phyloP scores from a whole-genome alignment of 2,797 vertebrate genomes.

The Silurus aristotelis region DNA sequence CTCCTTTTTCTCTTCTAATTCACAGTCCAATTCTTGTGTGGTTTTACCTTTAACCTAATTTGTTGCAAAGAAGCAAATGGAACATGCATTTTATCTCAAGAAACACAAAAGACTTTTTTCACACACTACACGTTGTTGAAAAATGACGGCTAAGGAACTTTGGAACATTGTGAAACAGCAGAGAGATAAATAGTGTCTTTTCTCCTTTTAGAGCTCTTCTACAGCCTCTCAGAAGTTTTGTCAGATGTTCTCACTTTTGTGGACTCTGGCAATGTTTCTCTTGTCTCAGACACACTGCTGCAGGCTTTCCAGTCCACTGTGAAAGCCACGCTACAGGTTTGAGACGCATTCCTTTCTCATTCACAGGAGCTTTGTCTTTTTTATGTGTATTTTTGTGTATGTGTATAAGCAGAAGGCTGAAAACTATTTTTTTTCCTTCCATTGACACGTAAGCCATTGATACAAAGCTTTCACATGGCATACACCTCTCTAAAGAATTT shows the following conservation, averaged over 20 bases:
- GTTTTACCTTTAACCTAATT: too few species aligned
- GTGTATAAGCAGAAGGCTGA: not conserved
- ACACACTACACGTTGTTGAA: not conserved
- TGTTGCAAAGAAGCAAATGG: too few species aligned
- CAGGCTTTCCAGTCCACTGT: constrained; percentile 60
- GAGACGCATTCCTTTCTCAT: constrained; percentile 31
- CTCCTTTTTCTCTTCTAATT: too few species aligned
- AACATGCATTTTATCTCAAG: too few species aligned
- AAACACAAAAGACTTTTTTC: too few species aligned
- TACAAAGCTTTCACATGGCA: not conserved
- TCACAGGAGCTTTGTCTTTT: not conserved
- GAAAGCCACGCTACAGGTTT: constrained; percentile 66
- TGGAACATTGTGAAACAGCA: not conserved
- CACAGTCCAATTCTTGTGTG: too few species aligned
- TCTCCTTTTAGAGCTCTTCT: constrained; percentile 64
- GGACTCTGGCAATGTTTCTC: constrained; percentile 59
- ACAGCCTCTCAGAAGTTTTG: constrained; percentile 62
- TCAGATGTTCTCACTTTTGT: constrained; percentile 45
- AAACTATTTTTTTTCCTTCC: not conserved
- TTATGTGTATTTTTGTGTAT: not conserved
- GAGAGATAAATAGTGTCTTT: not conserved
- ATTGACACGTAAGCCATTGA: not conserved
- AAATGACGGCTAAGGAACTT: not conserved
- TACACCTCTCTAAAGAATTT: not conserved
- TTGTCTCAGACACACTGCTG: constrained; percentile 53